Base-by-base conservation (phyloP, 2,888 invertebrate genomes). In the Drosophila prolongata region DNA sequence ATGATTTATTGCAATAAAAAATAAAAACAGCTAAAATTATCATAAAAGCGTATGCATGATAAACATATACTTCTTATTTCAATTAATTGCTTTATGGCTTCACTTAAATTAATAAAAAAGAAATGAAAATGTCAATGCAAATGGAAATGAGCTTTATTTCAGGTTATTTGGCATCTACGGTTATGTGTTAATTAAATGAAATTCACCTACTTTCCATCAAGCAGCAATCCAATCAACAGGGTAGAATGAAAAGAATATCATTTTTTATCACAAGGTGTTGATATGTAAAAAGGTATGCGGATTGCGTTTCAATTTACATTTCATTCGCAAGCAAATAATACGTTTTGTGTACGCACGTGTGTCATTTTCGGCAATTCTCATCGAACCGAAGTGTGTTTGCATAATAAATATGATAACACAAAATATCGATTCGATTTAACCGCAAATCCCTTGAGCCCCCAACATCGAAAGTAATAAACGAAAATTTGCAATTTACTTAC, bases 351-450 rank as follows among this genome's bases (percentile, higher is more conserved):
- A 10, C 34, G 40, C 37, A 30, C 71, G 69, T 76, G 80, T 82
- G 72, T 72, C 87, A 80, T 67, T 83, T 73, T 79, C 72, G 80
- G 71, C 78, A 81, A 74, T 85, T 70, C 75, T 62, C 74, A 71
- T 73, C 72, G 77, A 83, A 75, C 78, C 80, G 77, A 75, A 87
- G 83, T 79, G 83, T 86, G 77, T 87, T 89, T 87, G 87, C 87
- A 87, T 88, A 88, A 87, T 83, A 87, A 88, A 87, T 84, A 88
- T 88, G 86, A 86, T 88, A 87, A 87, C 88, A 79, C 81, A 84
- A 87, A 89, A 89, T 87, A 90, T 90, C 87, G 89, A 90, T 90
- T 89, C 90, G 82, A 89, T 87, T 89, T 76, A 89, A 89, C 88
- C 85, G 54, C 85, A 85, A 84, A 74, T 76, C 79, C 77, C 71